Conservation (phyloP, 2,113 vertebrate species). For the Marmota flaviventris region DNA sequence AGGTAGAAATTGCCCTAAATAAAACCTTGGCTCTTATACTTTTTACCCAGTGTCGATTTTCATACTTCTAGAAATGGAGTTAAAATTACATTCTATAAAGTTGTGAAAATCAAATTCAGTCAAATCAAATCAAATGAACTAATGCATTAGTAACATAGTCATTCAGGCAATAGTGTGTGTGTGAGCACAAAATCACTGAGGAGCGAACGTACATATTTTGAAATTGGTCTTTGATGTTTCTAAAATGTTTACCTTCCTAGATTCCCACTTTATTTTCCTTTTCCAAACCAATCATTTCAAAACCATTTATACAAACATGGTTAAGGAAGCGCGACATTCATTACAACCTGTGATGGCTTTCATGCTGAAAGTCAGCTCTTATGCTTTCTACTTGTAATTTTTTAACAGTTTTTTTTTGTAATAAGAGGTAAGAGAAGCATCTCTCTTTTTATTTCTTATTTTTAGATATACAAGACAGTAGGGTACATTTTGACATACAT, state of each 20-base stretch:
- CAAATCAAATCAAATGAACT: constrained; percentile 32
- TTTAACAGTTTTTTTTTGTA: not conserved
- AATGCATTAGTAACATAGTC: not conserved
- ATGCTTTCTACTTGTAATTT: not conserved
- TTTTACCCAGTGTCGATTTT: not conserved
- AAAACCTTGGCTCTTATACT: not conserved
- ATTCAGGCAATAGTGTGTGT: not conserved
- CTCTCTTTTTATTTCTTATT: not conserved
- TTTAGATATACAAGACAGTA: too few relatives aligned
- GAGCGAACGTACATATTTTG: not conserved
- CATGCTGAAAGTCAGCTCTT: not conserved
- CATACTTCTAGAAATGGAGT: not conserved
- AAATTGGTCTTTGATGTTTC: not conserved
- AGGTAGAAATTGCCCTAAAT: not conserved
- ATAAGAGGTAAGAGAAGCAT: not conserved
- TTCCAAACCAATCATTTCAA: not conserved
- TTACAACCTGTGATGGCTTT: not conserved
- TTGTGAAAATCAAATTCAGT: not conserved
- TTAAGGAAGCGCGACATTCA: constrained; percentile 8
- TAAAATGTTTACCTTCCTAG: not conserved
- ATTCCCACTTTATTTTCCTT: not conserved
- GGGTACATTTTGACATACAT: too few relatives aligned
- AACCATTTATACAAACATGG: not conserved
- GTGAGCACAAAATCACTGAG: not conserved
- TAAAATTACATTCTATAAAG: constrained; percentile 31